phyloP scores from a whole-genome alignment of 2,113 vertebrate species.

The Calidris pygmaea region DNA sequence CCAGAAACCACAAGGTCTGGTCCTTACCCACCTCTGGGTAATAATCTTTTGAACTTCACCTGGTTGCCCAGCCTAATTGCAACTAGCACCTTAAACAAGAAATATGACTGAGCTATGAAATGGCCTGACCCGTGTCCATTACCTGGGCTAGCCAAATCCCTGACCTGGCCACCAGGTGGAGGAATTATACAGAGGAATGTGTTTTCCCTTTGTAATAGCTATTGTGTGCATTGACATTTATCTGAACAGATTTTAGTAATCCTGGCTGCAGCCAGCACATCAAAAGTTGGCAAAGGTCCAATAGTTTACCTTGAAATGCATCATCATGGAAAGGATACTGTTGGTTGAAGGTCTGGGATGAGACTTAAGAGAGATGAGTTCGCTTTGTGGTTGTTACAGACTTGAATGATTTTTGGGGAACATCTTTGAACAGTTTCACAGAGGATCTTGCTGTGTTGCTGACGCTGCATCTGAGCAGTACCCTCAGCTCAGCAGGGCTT shows the following conservation, averaged over 20 bases:
- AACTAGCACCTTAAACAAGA: background rate
- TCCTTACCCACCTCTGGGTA: background rate
- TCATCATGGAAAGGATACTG: background rate
- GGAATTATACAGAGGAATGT: constrained; percentile 26
- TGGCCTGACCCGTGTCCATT: background rate
- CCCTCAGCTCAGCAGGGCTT: background rate
- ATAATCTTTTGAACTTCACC: background rate
- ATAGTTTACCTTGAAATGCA: background rate
- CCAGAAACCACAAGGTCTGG: background rate
- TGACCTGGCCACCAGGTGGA: constrained; percentile 62
- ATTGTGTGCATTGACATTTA: rapidly evolving
- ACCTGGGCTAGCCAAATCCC: constrained; percentile 6
- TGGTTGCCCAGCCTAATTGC: background rate
- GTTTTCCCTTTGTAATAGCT: background rate
- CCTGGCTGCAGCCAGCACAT: background rate
- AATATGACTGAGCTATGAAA: background rate
- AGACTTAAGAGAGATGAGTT: background rate
- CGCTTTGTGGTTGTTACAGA: background rate
- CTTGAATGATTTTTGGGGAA: background rate
- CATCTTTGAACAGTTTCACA: background rate
- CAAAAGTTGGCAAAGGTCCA: background rate
- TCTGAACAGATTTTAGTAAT: background rate
- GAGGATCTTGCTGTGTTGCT: background rate
- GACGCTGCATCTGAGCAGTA: background rate
- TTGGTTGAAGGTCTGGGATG: background rate